Base-by-base conservation (phyloP, 2,888 invertebrate species). In the Ceriagrion tenellum region DNA sequence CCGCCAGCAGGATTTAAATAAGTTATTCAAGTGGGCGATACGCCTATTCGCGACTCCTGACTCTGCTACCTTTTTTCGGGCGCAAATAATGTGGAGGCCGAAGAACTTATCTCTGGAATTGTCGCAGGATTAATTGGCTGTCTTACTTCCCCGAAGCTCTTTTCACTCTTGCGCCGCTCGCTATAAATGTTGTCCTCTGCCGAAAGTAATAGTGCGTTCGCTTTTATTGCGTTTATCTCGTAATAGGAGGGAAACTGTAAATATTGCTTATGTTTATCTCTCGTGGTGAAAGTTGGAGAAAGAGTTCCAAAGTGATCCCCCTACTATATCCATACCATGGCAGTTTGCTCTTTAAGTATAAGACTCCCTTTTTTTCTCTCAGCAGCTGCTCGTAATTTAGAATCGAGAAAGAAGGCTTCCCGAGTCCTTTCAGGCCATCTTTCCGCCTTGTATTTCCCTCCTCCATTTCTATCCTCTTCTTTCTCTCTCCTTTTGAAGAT, bases 251-350 rank as follows among this genome's bases (percentile, higher is more conserved):
- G 81, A 18, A 30, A 91, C 91, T 69, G 93, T 93, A 40, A 93
- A 93, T 93, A 93, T 93, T 93, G 69, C 93, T 93, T 93, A 93
- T 93, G 93, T 93, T 69, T 69, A 93, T 93, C 93, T 93, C 93
- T 69, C 55, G 2, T 47, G 35, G 93, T 55, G 69, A 93, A 93
- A 93, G 93, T 93, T 47, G n/a, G 56, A 35, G 69, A 47, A 35
- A 47, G 47, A 47, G 47, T 47, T 40, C 13, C 63, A 63, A 63
- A 40, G 63, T 63, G 63, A 18, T 35, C 20, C 47, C 47, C n/a
- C 47, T 47, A 16, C 18, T 69, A 13, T 47, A 47, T 47, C n/a
- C 93, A 89, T 89, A 55, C n/a, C 47, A 55, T 55, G 74, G 93
- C 93, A 93, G 63, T 93, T 69, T 93, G n/a, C 93, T 47, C 93